Conservation (phyloP, 2,113 vertebrate species). For the Nyctereutes procyonoides region DNA sequence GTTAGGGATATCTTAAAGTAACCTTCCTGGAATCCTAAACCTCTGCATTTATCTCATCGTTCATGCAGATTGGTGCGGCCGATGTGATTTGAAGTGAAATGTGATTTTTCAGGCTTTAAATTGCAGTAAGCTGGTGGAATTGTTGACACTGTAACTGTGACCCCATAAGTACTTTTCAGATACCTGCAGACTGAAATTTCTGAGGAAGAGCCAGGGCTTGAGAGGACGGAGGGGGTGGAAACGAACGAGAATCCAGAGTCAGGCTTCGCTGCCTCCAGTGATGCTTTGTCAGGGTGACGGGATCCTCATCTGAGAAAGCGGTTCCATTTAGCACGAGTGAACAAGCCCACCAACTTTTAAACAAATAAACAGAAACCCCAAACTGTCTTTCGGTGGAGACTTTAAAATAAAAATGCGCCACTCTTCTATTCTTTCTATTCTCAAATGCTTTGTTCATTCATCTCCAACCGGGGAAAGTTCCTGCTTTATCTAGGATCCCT, state of each 20-base stretch:
- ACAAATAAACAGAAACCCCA: background rate
- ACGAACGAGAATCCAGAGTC: slow-evolving; percentile 48
- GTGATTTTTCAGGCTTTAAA: slow-evolving; percentile 61
- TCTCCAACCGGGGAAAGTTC: slow-evolving; percentile 45
- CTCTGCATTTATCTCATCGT: slow-evolving; percentile 49
- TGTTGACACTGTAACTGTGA: slow-evolving; percentile 67
- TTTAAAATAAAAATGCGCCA: slow-evolving; percentile 66
- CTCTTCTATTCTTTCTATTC: slow-evolving; percentile 58
- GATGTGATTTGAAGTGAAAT: slow-evolving; percentile 52
- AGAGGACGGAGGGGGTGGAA: background rate
- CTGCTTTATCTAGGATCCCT: slow-evolving; percentile 63
- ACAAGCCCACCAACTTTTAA: slow-evolving; percentile 17
- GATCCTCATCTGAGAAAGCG: slow-evolving; percentile 31
- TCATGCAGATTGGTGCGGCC: slow-evolving; percentile 38
- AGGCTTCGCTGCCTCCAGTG: slow-evolving; percentile 61
- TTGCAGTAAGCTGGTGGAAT: slow-evolving; percentile 65
- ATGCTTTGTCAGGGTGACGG: slow-evolving; percentile 51
- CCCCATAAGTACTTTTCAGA: slow-evolving; percentile 53
- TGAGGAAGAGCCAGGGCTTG: slow-evolving; percentile 53
- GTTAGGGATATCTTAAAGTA: slow-evolving; percentile 58
- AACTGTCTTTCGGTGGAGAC: slow-evolving; percentile 52
- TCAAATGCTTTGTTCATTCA: slow-evolving; percentile 65
- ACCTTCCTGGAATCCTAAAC: slow-evolving; percentile 55
- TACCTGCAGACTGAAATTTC: slow-evolving; percentile 68
- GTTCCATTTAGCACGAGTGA: slow-evolving; percentile 54